Percentiles rank a stretch among this genome's conserved stretches.
Conservation (phyloP, 1,140 invertebrate genomes). For the Ooceraea biroi region DNA sequence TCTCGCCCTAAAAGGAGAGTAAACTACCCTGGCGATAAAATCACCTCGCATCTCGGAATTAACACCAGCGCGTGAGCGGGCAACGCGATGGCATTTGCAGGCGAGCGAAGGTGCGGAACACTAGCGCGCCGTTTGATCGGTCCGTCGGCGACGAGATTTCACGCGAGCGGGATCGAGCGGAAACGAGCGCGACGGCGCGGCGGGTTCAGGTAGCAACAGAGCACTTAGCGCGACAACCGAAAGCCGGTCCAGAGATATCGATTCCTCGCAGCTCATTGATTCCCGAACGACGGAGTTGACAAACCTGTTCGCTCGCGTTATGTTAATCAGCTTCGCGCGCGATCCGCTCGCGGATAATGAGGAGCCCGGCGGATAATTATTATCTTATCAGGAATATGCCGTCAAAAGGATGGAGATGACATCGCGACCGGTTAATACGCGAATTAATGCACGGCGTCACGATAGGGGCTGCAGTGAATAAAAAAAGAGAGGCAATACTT, state of each 20-base stretch:
- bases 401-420: not conserved
- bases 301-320: slow-evolving; percentile 43
- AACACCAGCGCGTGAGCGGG: too few species aligned
- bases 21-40: slow-evolving; percentile 4
- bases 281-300: slow-evolving; percentile 17
- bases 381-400: slow-evolving; percentile 23
- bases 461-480: not conserved
- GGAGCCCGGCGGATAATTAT: slow-evolving; percentile 15
- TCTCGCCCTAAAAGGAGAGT: not conserved
- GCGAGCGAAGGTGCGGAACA: too few species aligned
- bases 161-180: too few species aligned
- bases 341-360: slow-evolving; percentile 30
- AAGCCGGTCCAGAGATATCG: slow-evolving; percentile 7
- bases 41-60: too few species aligned
- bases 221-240: not conserved
- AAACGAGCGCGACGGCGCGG: slow-evolving; percentile 18
- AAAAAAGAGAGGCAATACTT: not conserved
- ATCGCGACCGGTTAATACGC: not conserved
- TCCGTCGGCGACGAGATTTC: not conserved
- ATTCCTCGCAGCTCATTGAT: slow-evolving; percentile 33
- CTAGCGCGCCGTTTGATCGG: not conserved
- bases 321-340: slow-evolving; percentile 39
- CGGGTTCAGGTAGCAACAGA: slow-evolving; percentile 16
- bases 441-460: not conserved
- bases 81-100: too few species aligned